Percentiles rank a stretch among this genome's conserved stretches.
Evolutionary conservation across 2,888 invertebrate species (phyloP).

Genomic region (Galerucella calmariensis): DNA sequence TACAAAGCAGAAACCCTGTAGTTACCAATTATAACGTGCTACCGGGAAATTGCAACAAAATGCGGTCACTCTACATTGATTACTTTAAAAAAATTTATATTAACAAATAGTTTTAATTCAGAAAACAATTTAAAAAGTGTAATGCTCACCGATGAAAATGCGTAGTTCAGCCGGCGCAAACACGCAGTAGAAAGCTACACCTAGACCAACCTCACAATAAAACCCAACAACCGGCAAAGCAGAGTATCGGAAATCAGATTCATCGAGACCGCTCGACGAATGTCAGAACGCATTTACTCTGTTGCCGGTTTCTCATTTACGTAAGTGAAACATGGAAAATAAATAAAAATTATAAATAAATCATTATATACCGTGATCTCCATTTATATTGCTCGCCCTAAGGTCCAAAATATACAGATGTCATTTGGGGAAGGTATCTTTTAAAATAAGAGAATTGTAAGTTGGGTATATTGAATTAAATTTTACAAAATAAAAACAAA

Average conservation of each 20-base stretch:
- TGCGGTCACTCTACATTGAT: not conserved
- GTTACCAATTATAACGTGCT: conserved; percentile 8
- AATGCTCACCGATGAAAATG: conserved; percentile 55
- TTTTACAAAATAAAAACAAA: too few species aligned
- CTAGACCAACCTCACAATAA: conserved; percentile 18
- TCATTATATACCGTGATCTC: not conserved
- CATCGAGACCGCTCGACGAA: conserved; percentile 31
- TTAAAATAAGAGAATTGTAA: too few species aligned
- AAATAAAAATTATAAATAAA: not conserved
- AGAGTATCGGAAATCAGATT: conserved; percentile 30
- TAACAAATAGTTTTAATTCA: not conserved
- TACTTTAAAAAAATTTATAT: not conserved
- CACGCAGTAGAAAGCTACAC: conserved; percentile 49
- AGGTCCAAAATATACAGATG: too few species aligned
- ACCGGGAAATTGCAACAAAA: not conserved
- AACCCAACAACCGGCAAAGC: conserved; percentile 23
- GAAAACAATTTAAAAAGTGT: conserved; percentile 16
- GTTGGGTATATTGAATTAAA: too few species aligned
- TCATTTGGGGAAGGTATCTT: too few species aligned
- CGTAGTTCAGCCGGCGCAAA: conserved; percentile 55
- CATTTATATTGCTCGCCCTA: too few species aligned
- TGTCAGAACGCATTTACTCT: conserved; percentile 15
- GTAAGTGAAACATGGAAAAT: not conserved
- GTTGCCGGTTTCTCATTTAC: conserved; percentile 11
- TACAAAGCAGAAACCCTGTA: not conserved